Conservation (phyloP, 2,797 vertebrate genomes). For the Paramormyrops hopkinsi region DNA sequence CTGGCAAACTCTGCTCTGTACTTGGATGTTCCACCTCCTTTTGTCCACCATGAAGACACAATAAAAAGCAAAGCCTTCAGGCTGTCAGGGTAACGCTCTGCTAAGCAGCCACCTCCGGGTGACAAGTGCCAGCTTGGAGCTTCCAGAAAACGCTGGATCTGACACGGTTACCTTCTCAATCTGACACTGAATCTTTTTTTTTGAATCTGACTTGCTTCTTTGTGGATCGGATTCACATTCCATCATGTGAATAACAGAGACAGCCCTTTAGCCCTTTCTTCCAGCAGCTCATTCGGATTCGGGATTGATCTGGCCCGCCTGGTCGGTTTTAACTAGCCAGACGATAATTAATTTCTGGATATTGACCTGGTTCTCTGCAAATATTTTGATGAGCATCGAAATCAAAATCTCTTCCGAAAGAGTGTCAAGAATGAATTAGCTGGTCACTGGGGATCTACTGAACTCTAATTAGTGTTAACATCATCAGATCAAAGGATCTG, state of each 20-base stretch:
- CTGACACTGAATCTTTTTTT: not conserved
- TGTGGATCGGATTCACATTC: constrained; percentile 19
- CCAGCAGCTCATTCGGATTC: constrained; percentile 35
- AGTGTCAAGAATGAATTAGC: constrained; percentile 11
- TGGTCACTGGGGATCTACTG: constrained; percentile 6
- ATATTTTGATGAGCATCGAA: constrained; percentile 34
- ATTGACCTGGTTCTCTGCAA: constrained; percentile 25
- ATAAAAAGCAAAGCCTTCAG: not conserved
- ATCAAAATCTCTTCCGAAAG: constrained; percentile 27
- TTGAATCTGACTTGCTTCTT: not conserved
- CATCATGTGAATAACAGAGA: not conserved
- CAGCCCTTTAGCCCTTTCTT: not conserved
- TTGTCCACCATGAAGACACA: not conserved
- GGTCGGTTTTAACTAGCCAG: constrained; percentile 26
- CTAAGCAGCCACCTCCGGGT: constrained; percentile 24
- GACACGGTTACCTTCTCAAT: not conserved
- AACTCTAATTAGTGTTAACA: not conserved
- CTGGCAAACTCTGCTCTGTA: not conserved
- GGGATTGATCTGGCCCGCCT: constrained; percentile 42
- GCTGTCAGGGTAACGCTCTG: not conserved
- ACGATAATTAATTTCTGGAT: constrained; percentile 27
- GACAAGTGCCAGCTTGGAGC: constrained; percentile 44
- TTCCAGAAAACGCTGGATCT: not conserved
- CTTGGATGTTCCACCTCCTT: not conserved
- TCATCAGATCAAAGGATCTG: not conserved